Evolutionary conservation across 2,113 vertebrate species (phyloP), one percentile per base, ranked within the genome.

Genomic region (Chauna torquata): DNA sequence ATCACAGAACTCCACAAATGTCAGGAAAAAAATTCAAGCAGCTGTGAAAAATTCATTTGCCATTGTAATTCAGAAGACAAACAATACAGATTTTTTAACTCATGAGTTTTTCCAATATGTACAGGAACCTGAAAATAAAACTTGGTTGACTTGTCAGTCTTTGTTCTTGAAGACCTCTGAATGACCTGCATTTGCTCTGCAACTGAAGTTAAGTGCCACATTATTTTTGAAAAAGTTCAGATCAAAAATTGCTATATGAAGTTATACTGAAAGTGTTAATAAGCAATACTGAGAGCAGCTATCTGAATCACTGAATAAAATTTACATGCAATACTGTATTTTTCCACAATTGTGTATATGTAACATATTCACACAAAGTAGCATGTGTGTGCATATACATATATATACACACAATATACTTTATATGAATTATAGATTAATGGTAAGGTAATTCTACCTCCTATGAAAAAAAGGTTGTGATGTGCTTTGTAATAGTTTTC

Each of bases 401-500:
- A 71, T 96, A 94, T 97, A 95, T 97, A 90, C 57, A 71, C 95
- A 97, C 94, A 95, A 96, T 97, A 95, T 95, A 90, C 93, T 97
- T 94, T 97, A 97, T 95, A 97, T 96, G 87, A 96, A 94, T 68
- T 96, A 82, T 96, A 97, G 91, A 70, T 82, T 91, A 97, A 97
- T 87, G 88, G 92, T 96, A 97, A 96, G 97, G 91, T 97, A 97
- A 97, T 98, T 98, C 97, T 98, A 97, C 97, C 97, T 96, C 95
- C 96, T 94, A 97, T 45, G 38, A 30, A 96, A 97, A 98, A 76
- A 96, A 90, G 82, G 96, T 96, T 98, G 91, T 96, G 75, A 92
- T 97, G 94, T 98, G 97, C 96, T 98, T 98, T 97, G 95, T 96
- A 98, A 97, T 98, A 98, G 94, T 95, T 97, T 97, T 97, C 82